These are phyloP conservation scores for Pipistrellus nathusii DNA, from an alignment of 2,797 vertebrate species.

Conservation along the genomic window DNA sequence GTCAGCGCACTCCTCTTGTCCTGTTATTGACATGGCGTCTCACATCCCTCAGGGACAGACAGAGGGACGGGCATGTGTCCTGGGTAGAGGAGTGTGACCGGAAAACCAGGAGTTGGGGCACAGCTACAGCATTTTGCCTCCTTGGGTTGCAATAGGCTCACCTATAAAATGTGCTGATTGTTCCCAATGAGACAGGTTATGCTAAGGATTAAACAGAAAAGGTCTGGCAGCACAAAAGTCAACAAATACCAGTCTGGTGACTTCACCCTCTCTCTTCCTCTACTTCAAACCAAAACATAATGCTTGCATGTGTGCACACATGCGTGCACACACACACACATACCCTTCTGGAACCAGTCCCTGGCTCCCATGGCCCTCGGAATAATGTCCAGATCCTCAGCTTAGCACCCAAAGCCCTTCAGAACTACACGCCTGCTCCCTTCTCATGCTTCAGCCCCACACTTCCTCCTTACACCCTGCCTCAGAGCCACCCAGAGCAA, in stretches of 20 bases:
- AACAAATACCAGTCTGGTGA: neutral
- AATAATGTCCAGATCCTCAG: neutral
- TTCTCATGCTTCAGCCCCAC: neutral
- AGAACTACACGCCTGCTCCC: neutral
- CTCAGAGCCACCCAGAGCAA: accelerated
- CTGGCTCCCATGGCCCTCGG: no score
- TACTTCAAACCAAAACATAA: neutral
- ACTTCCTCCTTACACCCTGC: accelerated
- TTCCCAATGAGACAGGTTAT: neutral
- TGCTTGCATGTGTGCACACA: neutral
- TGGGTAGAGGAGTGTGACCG: neutral
- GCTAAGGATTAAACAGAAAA: neutral
- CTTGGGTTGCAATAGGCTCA: neutral
- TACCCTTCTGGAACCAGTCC: neutral
- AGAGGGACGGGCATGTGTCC: neutral
- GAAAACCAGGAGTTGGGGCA: neutral
- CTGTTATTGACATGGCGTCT: neutral
- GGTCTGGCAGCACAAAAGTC: neutral
- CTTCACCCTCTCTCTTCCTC: no score
- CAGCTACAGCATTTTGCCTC: neutral
- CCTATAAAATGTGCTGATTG: neutral
- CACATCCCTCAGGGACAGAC: neutral
- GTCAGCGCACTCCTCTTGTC: neutral
- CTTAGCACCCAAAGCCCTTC: neutral
- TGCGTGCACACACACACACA: neutral